A percentile compares a stretch with the other conserved stretches of the same genome.
phyloP scores from a whole-genome alignment of 1,140 invertebrate species.

The Papilio helenus region DNA sequence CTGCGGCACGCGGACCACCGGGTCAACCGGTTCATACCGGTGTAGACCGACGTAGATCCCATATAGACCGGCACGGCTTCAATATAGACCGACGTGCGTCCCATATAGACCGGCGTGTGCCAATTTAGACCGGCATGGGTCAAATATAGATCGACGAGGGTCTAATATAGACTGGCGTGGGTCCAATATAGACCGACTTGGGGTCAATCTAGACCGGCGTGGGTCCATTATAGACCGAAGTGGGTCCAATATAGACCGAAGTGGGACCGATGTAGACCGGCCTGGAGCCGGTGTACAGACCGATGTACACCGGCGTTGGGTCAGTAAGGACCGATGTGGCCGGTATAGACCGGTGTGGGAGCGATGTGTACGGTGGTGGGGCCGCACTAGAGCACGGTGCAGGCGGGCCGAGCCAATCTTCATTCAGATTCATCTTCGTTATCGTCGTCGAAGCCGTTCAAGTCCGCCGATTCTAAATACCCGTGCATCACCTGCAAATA shows the following conservation, averaged over 20 bases:
- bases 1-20: neutral
- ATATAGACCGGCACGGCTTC: no score
- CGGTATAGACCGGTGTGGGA: neutral
- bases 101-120: no score
- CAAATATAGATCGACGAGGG: no score
- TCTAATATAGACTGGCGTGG: no score
- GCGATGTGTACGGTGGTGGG: neutral
- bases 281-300: neutral
- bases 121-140: no score
- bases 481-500: constrained; percentile 83
- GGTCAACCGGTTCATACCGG: neutral
- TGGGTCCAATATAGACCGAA: no score
- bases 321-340: neutral
- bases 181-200: no score
- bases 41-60: no score
- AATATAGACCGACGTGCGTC: no score
- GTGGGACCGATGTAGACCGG: no score
- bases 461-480: constrained; percentile 88
- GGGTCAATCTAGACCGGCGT: no score
- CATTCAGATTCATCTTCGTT: constrained; percentile 91
- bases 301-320: neutral
- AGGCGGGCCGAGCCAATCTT: constrained; percentile 68
- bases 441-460: constrained; percentile 88
- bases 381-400: constrained; percentile 58
- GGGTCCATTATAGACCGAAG: no score